Evolutionary conservation across 1,140 invertebrate species (phyloP), one percentile per base, ranked within the genome.

Genomic region (Subanguina moxae): DNA sequence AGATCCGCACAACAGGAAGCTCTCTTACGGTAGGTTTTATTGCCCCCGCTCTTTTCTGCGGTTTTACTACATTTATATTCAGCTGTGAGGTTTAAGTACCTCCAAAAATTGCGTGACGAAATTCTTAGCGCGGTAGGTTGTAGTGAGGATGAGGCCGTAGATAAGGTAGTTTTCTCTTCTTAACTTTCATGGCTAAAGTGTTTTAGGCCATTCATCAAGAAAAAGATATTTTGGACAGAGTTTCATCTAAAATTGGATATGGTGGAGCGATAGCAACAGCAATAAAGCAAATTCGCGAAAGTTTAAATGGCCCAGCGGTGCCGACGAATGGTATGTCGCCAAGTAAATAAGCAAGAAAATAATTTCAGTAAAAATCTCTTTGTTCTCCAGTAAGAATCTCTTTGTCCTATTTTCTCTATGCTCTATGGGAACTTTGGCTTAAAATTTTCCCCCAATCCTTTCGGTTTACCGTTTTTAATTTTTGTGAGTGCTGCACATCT

Each of bases 161-260:
- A 70, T 11, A 52, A 32, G 32, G 67, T 68, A 7, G 19, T 17
- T 30, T 66, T 67, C 32, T 21, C 59, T 11, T 57, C 11, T n/a
- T 62, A 57, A 58, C 19, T 58, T n/a, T 21, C 25, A 1, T n/a
- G 62, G 46, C 23, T 64, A n/a, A 15, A 52, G 57, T 13, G 9
- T n/a, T 59, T 58, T 69, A 74, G 73, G 71, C 63, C 13, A 56
- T 19, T 28, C 57, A 46, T 46, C 70, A 71, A 59, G 69, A 71
- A 25, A 74, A 74, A 42, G 25, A 43, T 23, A 48, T 73, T 27
- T 42, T 73, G 23, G 67, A 71, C 21, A 46, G 28, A 5, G 38
- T 32, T 30, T 48, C 46, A 15, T 52, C 58, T 21, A 59, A 72
- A 57, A 56, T 62, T 48, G 69, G 68, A 23, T 71, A 71, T 52